Conservation (phyloP, 2,888 invertebrate genomes). For the Sarcophaga variegata region DNA sequence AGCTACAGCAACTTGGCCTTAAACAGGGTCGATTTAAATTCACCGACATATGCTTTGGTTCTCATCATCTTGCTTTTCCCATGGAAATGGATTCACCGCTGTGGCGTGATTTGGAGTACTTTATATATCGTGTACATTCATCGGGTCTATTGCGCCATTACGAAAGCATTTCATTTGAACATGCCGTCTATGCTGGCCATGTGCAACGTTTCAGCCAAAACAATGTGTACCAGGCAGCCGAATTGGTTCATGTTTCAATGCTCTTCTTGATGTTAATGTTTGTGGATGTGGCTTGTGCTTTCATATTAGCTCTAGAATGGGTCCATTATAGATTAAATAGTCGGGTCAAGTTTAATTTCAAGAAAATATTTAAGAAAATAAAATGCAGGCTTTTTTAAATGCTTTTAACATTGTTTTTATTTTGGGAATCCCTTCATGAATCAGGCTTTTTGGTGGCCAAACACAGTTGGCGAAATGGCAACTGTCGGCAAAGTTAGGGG, state of each 20-base stretch:
- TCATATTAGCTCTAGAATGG: no score
- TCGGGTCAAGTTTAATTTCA: no score
- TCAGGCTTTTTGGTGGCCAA: no score
- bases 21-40: conserved; percentile 68
- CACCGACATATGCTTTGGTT: conserved; percentile 51
- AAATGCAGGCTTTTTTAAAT: no score
- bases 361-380: no score
- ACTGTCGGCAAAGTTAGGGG: no score
- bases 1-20: conserved; percentile 72
- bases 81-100: conserved; percentile 68
- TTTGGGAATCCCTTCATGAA: no score
- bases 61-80: conserved; percentile 64
- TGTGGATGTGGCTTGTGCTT: conserved; percentile 22
- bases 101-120: conserved; percentile 72
- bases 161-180: conserved; percentile 72
- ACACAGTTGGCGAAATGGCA: no score
- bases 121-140: conserved; percentile 74
- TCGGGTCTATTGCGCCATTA: conserved; percentile 75
- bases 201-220: conserved; percentile 72
- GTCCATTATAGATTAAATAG: no score
- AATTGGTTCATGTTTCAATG: conserved; percentile 74
- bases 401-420: no score
- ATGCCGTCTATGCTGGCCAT: conserved; percentile 73
- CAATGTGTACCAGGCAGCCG: conserved; percentile 74
- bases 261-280: conserved; percentile 71